Evolutionary conservation across 2,113 vertebrate species (phyloP).

Genomic region (Oenanthe melanoleuca): DNA sequence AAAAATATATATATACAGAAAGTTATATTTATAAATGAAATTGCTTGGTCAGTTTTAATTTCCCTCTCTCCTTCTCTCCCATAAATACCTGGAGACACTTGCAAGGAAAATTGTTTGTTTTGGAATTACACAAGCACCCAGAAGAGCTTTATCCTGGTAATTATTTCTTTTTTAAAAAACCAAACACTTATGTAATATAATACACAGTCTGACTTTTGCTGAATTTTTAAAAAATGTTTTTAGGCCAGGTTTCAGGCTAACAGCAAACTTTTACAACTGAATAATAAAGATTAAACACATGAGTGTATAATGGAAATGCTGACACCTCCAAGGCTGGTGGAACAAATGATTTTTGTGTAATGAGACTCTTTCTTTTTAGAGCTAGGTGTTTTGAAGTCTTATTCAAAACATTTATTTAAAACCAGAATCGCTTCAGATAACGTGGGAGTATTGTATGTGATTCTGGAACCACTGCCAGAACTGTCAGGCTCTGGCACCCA

Average conservation of each 20-base stretch:
- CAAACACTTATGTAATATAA: conserved; percentile 23
- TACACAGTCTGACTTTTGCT: background rate
- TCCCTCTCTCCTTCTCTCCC: conserved; percentile 18
- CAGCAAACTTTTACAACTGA: conserved; percentile 16
- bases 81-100: conserved; percentile 44
- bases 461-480: background rate
- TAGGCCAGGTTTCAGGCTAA: conserved; percentile 1
- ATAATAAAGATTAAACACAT: conserved; percentile 24
- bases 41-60: conserved; percentile 52
- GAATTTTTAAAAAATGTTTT: background rate
- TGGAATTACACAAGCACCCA: conserved; percentile 13
- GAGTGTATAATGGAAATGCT: conserved; percentile 4
- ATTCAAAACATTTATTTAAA: background rate
- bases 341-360: background rate
- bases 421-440: background rate
- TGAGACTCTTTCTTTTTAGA: background rate
- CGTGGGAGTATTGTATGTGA: accelerated
- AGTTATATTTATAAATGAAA: conserved; percentile 43
- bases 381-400: background rate
- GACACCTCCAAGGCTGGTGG: background rate
- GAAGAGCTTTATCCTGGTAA: conserved; percentile 48
- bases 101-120: conserved; percentile 25
- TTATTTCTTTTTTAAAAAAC: background rate
- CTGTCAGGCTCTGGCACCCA: background rate
- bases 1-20: conserved; percentile 26